These are phyloP conservation scores for Mesitornis unicolor DNA, from an alignment of 2,113 vertebrate species.

Conservation along the genomic window DNA sequence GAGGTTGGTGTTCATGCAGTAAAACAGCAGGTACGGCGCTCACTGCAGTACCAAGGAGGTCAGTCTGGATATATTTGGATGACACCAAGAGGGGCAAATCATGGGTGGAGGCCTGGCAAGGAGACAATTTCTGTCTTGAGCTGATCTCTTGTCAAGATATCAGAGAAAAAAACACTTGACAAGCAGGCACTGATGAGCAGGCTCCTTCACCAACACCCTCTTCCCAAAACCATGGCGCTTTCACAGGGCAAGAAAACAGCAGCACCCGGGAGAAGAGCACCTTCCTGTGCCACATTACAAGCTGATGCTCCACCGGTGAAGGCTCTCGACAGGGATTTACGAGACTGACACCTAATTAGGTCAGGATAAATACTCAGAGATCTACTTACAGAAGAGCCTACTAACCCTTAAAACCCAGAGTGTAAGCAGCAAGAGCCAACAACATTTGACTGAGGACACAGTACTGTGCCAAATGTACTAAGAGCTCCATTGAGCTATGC, in stretches of 20 bases:
- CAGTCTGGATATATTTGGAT: not conserved
- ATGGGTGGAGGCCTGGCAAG: not conserved
- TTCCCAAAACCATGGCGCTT: not conserved
- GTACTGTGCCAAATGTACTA: not conserved
- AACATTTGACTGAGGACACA: not conserved
- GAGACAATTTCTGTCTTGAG: not conserved
- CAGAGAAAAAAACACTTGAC: not conserved
- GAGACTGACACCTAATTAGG: not conserved
- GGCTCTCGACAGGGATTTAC: not conserved
- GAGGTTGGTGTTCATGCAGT: not conserved
- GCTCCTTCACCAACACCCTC: not conserved
- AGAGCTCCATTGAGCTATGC: not conserved
- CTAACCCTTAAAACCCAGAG: not conserved
- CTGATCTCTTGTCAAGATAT: not conserved
- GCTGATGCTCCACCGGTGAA: not conserved
- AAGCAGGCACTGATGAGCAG: not conserved
- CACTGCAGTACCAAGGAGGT: not conserved
- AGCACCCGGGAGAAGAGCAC: not conserved
- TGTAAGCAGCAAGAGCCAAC: not conserved
- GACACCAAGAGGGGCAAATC: not conserved
- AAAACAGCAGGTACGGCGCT: not conserved
- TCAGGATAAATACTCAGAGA: slow-evolving; percentile 1
- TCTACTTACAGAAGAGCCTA: slow-evolving; percentile 12
- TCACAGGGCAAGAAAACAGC: not conserved
- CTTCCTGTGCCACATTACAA: rapidly evolving